These are phyloP conservation scores for Diachasmimorpha longicaudata DNA, from an alignment of 1,140 invertebrate genomes.

Conservation along the genomic window DNA sequence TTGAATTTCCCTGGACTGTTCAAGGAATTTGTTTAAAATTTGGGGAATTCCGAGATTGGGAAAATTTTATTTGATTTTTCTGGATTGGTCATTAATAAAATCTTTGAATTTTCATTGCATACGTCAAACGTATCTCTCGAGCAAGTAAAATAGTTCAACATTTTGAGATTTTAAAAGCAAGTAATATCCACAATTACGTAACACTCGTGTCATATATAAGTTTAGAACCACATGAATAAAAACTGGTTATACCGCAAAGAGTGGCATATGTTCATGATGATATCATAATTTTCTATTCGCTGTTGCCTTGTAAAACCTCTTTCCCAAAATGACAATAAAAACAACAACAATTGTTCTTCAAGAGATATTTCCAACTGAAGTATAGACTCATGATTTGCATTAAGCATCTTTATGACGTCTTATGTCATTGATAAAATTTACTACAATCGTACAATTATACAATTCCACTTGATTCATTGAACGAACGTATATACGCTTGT, in stretches of 20 bases:
- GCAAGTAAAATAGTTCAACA: neutral
- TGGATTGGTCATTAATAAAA: too few species aligned
- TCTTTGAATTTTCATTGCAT: too few species aligned
- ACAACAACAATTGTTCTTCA: too few species aligned
- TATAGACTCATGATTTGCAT: neutral
- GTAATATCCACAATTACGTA: neutral
- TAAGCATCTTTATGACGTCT: neutral
- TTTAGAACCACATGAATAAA: neutral
- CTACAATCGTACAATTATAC: neutral
- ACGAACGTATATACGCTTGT: neutral
- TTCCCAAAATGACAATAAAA: neutral
- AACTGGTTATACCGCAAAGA: neutral
- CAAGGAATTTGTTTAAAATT: too few species aligned
- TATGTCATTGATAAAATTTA: neutral
- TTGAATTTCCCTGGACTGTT: too few species aligned
- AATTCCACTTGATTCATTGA: neutral
- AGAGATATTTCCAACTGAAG: neutral
- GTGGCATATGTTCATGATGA: neutral
- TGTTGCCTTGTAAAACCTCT: neutral
- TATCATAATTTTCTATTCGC: neutral
- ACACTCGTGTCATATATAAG: neutral
- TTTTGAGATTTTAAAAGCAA: neutral
- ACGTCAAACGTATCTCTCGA: too few species aligned
- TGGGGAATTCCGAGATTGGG: too few species aligned
- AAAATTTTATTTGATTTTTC: too few species aligned